Base-by-base conservation (phyloP, 2,797 vertebrate species). In the Cygnus olor region DNA sequence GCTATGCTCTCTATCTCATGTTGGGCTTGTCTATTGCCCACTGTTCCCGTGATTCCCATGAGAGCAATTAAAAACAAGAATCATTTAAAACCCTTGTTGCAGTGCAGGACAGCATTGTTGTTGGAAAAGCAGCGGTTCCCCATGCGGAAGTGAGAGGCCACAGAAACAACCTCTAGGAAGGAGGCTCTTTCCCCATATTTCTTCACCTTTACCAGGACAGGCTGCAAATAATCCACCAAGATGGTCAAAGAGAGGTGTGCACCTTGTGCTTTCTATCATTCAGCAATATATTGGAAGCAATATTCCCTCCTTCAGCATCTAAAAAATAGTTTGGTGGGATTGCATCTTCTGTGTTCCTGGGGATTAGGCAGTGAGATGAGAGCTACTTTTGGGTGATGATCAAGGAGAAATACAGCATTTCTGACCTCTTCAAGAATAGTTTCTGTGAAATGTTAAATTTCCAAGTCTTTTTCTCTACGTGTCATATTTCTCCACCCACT, bases 401-500 rank as follows among this genome's bases (percentile, higher is more conserved):
- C 1, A 5, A 11, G 11, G 20, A 56, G 64, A 76, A 82, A 15
- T 2, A 3, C 9, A 51, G 22, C 13, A 27, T 57, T 71, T 74
- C 45, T 87, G 86, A 85, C 81, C 65, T 36, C 45, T 64, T 77
- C 45, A 63, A 80, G 30, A 57, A 53, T 22, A 51, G 4, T 61
- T 90, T 85, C 70, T 74, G 22, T 22, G 30, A 65, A 92, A 88
- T 66, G 40, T 45, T 89, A 51, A 10, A 73, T 85, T 83, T 93
- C 58, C 32, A 80, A 72, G 34, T 57, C 22, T 74, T 79, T 84
- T 94, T 86, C 38, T 92, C 57, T 91, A 19, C 38, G 21, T 80
- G 69, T 85, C 30, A 51, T 78, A 45, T 69, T 94, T 92, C 45
- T 88, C 70, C 89, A 79, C 94, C 91, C 51, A 92, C 92, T 91